A percentile compares a stretch with the other conserved stretches of the same genome.
Evolutionary conservation across 1,140 invertebrate species (phyloP).

Genomic region (Aphelenchoides besseyi): DNA sequence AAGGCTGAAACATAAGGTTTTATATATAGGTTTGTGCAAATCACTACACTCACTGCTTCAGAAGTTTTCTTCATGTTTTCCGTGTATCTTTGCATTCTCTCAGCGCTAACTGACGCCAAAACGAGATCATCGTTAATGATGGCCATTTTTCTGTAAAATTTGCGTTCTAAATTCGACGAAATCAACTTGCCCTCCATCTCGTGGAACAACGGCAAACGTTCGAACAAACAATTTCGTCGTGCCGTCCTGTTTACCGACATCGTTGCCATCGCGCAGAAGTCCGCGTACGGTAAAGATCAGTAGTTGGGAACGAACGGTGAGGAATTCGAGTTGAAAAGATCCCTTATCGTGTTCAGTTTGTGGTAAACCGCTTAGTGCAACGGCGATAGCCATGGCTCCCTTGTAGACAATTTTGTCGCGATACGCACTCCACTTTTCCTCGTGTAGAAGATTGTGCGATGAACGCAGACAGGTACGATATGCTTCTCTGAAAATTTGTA

Average conservation of each 20-base stretch:
- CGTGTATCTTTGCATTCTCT: conserved; percentile 38
- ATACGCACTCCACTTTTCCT: conserved; percentile 44
- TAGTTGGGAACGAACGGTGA: conserved; percentile 25
- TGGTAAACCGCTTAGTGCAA: conserved; percentile 37
- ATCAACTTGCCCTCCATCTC: conserved; percentile 22
- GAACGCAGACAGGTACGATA: conserved; percentile 30
- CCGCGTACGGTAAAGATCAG: conserved; percentile 45
- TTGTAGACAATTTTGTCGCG: conserved; percentile 43
- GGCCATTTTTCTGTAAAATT: conserved; percentile 28
- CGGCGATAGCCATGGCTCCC: conserved; percentile 47
- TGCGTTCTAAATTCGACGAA: neutral
- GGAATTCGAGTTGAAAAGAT: conserved; percentile 47
- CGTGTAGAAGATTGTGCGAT: conserved; percentile 43
- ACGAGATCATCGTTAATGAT: conserved; percentile 31
- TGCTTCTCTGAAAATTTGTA: conserved; percentile 37
- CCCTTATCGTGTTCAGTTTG: conserved; percentile 40
- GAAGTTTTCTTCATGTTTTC: conserved; percentile 36
- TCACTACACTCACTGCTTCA: conserved; percentile 19
- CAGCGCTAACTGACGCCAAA: conserved; percentile 32
- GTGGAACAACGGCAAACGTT: conserved; percentile 14
- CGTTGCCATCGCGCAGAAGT: conserved; percentile 42
- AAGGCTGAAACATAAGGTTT: neutral
- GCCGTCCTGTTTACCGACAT: conserved; percentile 11
- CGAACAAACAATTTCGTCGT: conserved; percentile 35
- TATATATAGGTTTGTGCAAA: neutral